Conservation (phyloP, 2,113 vertebrate genomes). For the Struthio camelus region DNA sequence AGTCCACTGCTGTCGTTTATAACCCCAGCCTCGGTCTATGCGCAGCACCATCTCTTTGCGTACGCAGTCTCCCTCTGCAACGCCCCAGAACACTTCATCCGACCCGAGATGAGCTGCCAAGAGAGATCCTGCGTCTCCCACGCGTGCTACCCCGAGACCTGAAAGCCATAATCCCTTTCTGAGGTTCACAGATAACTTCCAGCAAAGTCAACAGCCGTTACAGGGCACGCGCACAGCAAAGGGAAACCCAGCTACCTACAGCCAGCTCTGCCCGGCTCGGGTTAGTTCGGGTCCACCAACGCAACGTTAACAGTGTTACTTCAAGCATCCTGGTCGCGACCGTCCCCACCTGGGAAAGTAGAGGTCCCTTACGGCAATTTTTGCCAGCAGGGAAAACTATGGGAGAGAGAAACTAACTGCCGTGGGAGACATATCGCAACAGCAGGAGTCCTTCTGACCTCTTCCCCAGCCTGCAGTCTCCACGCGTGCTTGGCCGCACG, state of each 20-base stretch:
- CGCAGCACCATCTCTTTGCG: background rate
- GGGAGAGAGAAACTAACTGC: too few species aligned
- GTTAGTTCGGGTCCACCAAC: background rate
- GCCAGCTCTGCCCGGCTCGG: background rate
- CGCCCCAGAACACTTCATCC: background rate
- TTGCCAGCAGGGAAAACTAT: too few species aligned
- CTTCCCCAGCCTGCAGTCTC: background rate
- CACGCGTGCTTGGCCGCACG: background rate
- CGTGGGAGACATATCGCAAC: too few species aligned
- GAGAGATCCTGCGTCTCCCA: background rate
- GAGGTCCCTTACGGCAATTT: background rate
- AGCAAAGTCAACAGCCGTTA: background rate
- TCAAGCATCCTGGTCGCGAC: accelerated
- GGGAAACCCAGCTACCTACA: background rate
- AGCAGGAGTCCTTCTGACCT: background rate
- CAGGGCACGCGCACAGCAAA: accelerated
- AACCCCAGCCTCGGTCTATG: background rate
- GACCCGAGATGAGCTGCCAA: background rate
- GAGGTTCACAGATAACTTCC: background rate
- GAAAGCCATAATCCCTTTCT: background rate
- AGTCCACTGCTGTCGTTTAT: background rate
- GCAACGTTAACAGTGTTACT: accelerated
- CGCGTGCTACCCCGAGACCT: accelerated
- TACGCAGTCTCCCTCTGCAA: background rate
- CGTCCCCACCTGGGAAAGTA: background rate